Evolutionary conservation across 35 echinoderm and acorn worm species (phyloP).

Genomic region (Hemicentrotus pulcherrimus): DNA sequence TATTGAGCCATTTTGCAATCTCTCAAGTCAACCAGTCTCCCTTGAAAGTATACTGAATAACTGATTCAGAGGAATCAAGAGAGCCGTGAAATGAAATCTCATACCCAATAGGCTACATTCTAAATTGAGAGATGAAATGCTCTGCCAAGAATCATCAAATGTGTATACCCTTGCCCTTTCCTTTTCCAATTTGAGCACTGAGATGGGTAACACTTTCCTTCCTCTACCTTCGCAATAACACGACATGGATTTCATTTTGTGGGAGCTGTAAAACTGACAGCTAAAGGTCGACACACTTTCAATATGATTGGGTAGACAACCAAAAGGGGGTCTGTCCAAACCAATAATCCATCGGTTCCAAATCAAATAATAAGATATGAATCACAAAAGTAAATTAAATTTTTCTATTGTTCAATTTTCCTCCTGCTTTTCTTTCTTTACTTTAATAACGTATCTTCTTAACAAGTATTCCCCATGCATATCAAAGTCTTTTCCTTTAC

Average conservation of each 20-base stretch:
- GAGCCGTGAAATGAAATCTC: background rate
- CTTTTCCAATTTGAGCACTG: background rate
- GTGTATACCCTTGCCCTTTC: background rate
- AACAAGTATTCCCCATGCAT: too few species aligned
- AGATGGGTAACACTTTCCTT: background rate
- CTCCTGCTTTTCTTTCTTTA: too few species aligned
- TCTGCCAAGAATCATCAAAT: background rate
- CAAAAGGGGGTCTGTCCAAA: background rate
- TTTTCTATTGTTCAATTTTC: too few species aligned
- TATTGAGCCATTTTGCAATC: background rate
- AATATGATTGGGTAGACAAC: background rate
- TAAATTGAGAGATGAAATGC: background rate
- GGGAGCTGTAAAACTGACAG: background rate
- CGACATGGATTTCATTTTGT: background rate
- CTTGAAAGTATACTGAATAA: background rate
- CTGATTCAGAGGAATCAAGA: background rate
- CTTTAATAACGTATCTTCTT: too few species aligned
- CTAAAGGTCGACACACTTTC: background rate
- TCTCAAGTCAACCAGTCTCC: background rate
- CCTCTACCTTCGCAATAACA: background rate
- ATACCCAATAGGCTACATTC: background rate
- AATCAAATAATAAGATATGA: too few species aligned
- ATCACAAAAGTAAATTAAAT: too few species aligned
- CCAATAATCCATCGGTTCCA: too few species aligned
- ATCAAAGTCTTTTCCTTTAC: too few species aligned